phyloP scores from a whole-genome alignment of 2,888 invertebrate species.

The Stenchaetothrips biformis region DNA sequence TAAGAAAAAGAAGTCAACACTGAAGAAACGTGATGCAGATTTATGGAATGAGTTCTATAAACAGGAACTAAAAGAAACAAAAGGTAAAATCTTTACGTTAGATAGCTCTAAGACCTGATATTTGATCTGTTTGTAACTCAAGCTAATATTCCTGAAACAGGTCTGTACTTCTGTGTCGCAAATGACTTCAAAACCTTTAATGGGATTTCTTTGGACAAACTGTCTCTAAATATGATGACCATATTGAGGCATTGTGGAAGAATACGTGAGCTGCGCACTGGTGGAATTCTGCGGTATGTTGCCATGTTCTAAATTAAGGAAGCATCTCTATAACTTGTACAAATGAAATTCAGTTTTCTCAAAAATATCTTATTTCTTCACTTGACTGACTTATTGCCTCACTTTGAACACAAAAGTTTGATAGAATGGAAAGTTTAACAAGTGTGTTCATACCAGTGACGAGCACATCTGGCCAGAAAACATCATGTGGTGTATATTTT shows the following conservation, averaged over 20 bases:
- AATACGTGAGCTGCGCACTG: background rate
- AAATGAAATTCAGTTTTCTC: background rate
- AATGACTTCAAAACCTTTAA: background rate
- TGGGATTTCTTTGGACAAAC: background rate
- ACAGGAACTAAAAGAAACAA: background rate
- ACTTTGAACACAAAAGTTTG: too few species aligned
- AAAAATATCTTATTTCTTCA: background rate
- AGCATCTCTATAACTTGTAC: background rate
- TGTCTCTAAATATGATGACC: background rate
- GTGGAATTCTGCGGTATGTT: conserved; percentile 5
- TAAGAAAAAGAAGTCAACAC: background rate
- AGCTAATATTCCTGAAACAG: background rate
- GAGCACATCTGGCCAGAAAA: too few species aligned
- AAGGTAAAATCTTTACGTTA: background rate
- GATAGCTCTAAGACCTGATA: background rate
- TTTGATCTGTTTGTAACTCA: background rate
- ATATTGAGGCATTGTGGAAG: conserved; percentile 2
- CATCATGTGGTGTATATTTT: too few species aligned
- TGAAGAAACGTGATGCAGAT: background rate
- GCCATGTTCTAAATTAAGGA: background rate
- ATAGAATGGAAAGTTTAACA: too few species aligned
- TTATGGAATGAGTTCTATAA: background rate
- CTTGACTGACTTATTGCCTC: background rate
- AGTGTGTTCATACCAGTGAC: too few species aligned
- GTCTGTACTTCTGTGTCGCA: background rate